Base-by-base conservation (phyloP, 2,113 vertebrate species). In the Chascanopsetta lugubris region DNA sequence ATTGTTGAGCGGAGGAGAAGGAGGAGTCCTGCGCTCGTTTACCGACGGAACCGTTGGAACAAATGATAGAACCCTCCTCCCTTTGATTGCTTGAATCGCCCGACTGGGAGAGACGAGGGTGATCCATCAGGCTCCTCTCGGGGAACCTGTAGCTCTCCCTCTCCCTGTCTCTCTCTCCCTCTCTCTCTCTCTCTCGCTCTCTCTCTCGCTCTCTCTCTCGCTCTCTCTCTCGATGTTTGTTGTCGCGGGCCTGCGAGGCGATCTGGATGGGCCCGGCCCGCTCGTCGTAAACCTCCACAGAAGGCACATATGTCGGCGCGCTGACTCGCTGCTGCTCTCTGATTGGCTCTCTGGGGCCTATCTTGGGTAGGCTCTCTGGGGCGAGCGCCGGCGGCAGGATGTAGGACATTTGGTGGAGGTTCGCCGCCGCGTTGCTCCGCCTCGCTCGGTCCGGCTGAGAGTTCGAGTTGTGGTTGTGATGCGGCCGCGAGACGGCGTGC, bases 231-330 rank as follows among this genome's bases (percentile, higher is more conserved):
- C 92, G 79, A 15, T 64, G 89, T 61, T 92, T 93, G 40, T 92
- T 93, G 40, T 92, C 90, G 0, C 95, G 92, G 24, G 96, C 95
- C 92, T 98, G 96, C 0, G 96, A 96, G 1, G 95, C 95, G 0
- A 97, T 96, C 76, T 97, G 96, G 85, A 97, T 96, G 66, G 95
- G 95, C 27, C 95, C 96, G 0, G 79, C 92, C 81, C 94, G 93
- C 91, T 99, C 95, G 0, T 96, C 95, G 0, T 96, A 97, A 85
- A 95, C 93, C 90, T 97, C 96, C 51, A 97, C 94, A 63, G 95
- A 97, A 96, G 96, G 96, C 94, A 97, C 95, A 10, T 96, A 98
- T 62, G 96, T 98, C 57, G 96, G 96, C 38, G 96, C 95, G 38
- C 92, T 96, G 74, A 97, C 94, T 72, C 95, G 93, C 91, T 97